These are phyloP conservation scores for Meriones unguiculatus DNA, from an alignment of 2,113 vertebrate genomes.

Conservation along the genomic window DNA sequence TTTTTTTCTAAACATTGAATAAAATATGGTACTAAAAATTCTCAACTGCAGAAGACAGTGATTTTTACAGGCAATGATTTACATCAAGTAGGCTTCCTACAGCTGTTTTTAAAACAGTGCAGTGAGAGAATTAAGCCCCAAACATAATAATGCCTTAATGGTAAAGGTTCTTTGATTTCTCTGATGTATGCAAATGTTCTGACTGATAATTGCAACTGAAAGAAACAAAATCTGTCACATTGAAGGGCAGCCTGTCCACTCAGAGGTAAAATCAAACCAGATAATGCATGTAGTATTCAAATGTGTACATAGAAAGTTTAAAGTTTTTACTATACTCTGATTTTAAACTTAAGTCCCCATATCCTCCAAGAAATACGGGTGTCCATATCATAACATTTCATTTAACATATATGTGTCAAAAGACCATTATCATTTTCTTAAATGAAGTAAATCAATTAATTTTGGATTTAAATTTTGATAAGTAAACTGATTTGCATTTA, in stretches of 20 bases:
- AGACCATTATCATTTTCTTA: not conserved
- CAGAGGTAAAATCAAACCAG: conserved; percentile 36
- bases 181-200: conserved; percentile 34
- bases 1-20: not conserved
- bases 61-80: not conserved
- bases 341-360: not conserved
- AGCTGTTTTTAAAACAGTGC: not conserved
- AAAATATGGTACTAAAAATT: conserved; percentile 27
- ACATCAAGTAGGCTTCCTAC: not conserved
- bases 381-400: not conserved
- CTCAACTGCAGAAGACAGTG: not conserved
- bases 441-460: not conserved
- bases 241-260: not conserved
- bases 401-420: not conserved
- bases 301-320: not conserved
- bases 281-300: not conserved
- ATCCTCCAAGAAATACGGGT: not conserved
- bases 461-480: not conserved
- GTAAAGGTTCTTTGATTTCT: not conserved
- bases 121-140: conserved; percentile 33
- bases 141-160: not conserved
- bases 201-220: conserved; percentile 12
- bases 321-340: conserved; percentile 49
- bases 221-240: conserved; percentile 52
- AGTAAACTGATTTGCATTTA: not conserved